These are phyloP conservation scores for Ara ararauna DNA, from an alignment of 2,797 vertebrate genomes.

Conservation along the genomic window DNA sequence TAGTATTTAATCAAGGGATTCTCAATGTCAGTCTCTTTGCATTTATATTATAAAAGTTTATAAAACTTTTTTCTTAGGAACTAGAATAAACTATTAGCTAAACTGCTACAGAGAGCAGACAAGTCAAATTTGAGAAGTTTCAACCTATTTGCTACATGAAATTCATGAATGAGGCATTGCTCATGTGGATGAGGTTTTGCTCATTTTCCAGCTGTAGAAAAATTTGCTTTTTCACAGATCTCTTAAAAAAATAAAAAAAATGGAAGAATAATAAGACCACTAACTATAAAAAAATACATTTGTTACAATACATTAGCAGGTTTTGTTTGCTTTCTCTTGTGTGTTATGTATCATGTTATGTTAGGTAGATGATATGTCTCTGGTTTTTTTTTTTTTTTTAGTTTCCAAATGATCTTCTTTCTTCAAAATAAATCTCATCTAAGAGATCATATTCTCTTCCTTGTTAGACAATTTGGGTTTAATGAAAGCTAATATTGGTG, in stretches of 20 bases:
- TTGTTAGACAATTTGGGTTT: background rate
- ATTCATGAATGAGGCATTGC: background rate
- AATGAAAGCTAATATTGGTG: background rate
- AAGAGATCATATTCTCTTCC: background rate
- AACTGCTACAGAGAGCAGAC: background rate
- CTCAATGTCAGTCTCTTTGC: conserved; percentile 8
- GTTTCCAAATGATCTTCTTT: background rate
- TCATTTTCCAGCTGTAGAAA: background rate
- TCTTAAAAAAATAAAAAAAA: background rate
- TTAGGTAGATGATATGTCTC: background rate
- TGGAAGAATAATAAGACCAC: rapidly evolving
- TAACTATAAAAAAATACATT: background rate
- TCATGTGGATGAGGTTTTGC: rapidly evolving
- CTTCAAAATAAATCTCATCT: background rate
- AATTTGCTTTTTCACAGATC: rapidly evolving
- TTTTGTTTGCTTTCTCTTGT: background rate
- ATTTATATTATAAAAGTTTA: conserved; percentile 31
- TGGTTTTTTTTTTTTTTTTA: rapidly evolving
- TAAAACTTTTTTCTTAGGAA: background rate
- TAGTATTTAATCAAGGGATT: conserved; percentile 31
- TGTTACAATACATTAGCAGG: background rate
- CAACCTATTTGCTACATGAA: background rate
- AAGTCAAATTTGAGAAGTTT: background rate
- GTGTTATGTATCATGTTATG: background rate
- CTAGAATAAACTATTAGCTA: background rate